phyloP scores from a whole-genome alignment of 2,888 invertebrate genomes.

The Xestia c-nigrum region DNA sequence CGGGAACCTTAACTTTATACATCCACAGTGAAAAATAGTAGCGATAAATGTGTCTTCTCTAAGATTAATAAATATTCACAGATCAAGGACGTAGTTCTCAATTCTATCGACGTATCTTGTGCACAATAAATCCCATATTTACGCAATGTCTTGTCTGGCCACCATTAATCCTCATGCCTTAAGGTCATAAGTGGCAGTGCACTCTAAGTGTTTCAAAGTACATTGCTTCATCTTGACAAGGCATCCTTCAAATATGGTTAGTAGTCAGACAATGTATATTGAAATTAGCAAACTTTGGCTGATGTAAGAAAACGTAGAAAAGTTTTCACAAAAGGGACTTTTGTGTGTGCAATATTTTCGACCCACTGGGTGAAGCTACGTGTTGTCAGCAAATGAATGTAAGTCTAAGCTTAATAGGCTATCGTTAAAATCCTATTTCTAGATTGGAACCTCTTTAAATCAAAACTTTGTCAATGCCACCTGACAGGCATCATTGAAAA shows the following conservation, averaged over 20 bases:
- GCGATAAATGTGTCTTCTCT: neutral
- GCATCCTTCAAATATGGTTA: slow-evolving; percentile 39
- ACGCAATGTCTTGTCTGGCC: slow-evolving; percentile 16
- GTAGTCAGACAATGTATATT: slow-evolving; percentile 50
- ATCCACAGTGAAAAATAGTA: neutral
- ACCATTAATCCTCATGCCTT: slow-evolving; percentile 14
- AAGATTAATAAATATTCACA: slow-evolving; percentile 10
- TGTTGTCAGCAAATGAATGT: neutral
- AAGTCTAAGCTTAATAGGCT: neutral
- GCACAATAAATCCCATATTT: slow-evolving; percentile 18
- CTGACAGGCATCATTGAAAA: slow-evolving; percentile 2
- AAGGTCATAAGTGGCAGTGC: slow-evolving; percentile 42
- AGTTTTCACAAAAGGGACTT: neutral
- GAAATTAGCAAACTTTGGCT: slow-evolving; percentile 21
- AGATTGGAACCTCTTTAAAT: slow-evolving; percentile 6
- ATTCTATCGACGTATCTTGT: slow-evolving; percentile 26
- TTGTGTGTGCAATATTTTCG: too few species aligned
- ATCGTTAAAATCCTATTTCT: neutral
- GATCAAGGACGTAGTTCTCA: neutral
- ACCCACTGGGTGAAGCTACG: neutral
- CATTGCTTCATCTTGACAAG: slow-evolving; percentile 45
- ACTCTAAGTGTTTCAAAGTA: slow-evolving; percentile 48
- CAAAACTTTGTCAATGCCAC: slow-evolving; percentile 1
- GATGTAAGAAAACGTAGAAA: neutral
- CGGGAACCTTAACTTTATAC: neutral